Conservation (phyloP, 92 coral and sea anemone species). For the Pocillopora meandrina region DNA sequence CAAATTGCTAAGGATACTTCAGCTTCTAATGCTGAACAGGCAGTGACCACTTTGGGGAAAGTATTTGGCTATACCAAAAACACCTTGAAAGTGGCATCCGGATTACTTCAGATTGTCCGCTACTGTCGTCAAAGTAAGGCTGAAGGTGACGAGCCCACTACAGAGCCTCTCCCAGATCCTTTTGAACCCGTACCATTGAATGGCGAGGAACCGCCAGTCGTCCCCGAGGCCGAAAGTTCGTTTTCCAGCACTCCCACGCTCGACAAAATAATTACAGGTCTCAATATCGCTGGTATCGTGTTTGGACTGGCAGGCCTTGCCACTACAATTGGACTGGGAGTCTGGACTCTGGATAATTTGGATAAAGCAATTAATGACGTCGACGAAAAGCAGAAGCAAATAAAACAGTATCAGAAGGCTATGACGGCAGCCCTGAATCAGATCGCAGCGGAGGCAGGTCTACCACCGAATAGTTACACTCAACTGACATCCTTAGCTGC, state of each 20-base stretch:
- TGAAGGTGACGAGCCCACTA: not conserved
- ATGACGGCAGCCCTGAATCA: conserved; percentile 33
- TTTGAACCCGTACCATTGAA: not conserved
- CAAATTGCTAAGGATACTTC: not conserved
- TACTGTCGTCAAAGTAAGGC: not conserved
- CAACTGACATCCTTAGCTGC: conserved; percentile 29
- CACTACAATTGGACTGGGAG: conserved; percentile 60
- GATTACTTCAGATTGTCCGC: not conserved
- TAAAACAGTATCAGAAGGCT: conserved; percentile 26
- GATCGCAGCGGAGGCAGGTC: conserved; percentile 51
- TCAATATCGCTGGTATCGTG: conserved; percentile 59
- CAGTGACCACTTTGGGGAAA: conserved; percentile 30
- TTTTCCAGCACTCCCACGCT: conserved; percentile 39
- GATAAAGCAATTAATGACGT: conserved; percentile 52
- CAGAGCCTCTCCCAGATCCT: conserved; percentile 38
- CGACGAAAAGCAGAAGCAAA: conserved; percentile 40
- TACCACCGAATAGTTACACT: conserved; percentile 35
- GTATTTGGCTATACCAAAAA: conserved; percentile 18
- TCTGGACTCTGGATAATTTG: conserved; percentile 55
- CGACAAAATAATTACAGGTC: conserved; percentile 31
- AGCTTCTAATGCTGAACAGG: conserved; percentile 17
- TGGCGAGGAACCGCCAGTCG: conserved; percentile 8
- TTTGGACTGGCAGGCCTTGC: conserved; percentile 66
- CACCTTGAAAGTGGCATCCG: not conserved
- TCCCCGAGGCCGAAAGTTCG: conserved; percentile 24